Conservation (phyloP, 2,888 invertebrate genomes). For the Andrena haemorrhoa region DNA sequence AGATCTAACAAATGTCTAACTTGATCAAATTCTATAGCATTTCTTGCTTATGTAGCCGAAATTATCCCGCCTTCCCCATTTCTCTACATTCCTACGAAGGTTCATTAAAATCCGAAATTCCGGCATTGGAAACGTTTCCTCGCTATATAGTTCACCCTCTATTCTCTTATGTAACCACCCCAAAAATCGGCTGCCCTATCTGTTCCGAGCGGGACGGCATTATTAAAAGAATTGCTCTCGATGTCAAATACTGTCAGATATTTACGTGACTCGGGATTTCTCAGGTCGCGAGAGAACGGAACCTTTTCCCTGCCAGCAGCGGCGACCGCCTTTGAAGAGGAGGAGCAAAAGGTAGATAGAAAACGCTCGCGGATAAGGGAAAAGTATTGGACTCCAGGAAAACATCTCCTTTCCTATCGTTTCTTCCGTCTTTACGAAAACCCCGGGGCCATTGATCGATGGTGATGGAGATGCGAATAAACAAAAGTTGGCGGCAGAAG, state of each 20-base stretch:
- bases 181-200: too few relatives aligned
- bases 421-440: slow-evolving; percentile 68
- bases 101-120: too few relatives aligned
- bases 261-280: neutral
- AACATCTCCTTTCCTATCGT: slow-evolving; percentile 57
- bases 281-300: neutral
- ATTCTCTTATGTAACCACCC: too few relatives aligned
- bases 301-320: neutral
- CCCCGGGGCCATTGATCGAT: slow-evolving; percentile 75
- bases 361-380: slow-evolving; percentile 39
- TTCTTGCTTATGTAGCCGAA: too few relatives aligned
- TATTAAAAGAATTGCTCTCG: neutral
- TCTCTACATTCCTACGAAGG: too few relatives aligned
- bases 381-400: slow-evolving; percentile 59
- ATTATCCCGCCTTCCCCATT: too few relatives aligned
- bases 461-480: slow-evolving; percentile 77
- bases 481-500: slow-evolving; percentile 74
- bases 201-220: neutral
- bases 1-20: too few relatives aligned
- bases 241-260: neutral
- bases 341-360: slow-evolving; percentile 45
- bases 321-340: slow-evolving; percentile 3
- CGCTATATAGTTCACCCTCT: too few relatives aligned
- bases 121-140: too few relatives aligned
- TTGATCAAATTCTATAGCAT: too few relatives aligned